A percentile compares a stretch with the other conserved stretches of the same genome.
These are phyloP conservation scores for Arenaria interpres DNA, from an alignment of 2,113 vertebrate genomes.

Conservation along the genomic window DNA sequence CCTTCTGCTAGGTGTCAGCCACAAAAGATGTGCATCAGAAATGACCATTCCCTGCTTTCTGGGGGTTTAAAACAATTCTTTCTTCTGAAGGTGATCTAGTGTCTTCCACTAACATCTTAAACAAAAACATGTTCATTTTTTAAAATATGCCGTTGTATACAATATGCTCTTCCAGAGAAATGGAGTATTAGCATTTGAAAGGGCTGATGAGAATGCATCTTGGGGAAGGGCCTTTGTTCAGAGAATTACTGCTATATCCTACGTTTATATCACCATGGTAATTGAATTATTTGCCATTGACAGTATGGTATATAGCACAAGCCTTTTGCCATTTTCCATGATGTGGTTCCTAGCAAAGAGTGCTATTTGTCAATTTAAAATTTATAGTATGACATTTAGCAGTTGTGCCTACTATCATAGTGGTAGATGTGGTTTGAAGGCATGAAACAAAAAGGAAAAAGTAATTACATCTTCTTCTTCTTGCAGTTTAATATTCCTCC, in stretches of 20 bases:
- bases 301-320: neutral
- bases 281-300: slow-evolving; percentile 46
- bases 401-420: neutral
- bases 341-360: neutral
- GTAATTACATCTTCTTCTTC: neutral
- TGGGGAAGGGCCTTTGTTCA: slow-evolving; percentile 31
- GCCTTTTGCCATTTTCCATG: slow-evolving; percentile 26
- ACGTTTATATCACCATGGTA: neutral
- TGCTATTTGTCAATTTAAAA: slow-evolving; percentile 40
- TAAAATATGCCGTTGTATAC: neutral
- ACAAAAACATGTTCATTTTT: neutral
- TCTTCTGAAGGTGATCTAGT: neutral
- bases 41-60: neutral
- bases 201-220: neutral
- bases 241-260: neutral
- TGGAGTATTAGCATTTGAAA: slow-evolving; percentile 46
- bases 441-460: neutral
- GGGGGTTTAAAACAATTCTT: neutral
- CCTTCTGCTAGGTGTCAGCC: neutral
- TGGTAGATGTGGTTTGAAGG: slow-evolving; percentile 13
- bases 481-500: neutral
- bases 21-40: neutral
- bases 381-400: slow-evolving; percentile 6
- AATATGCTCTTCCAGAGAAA: neutral
- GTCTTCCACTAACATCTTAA: neutral